Base-by-base conservation (phyloP, 2,888 invertebrate genomes). In the Cyclophora punctaria region DNA sequence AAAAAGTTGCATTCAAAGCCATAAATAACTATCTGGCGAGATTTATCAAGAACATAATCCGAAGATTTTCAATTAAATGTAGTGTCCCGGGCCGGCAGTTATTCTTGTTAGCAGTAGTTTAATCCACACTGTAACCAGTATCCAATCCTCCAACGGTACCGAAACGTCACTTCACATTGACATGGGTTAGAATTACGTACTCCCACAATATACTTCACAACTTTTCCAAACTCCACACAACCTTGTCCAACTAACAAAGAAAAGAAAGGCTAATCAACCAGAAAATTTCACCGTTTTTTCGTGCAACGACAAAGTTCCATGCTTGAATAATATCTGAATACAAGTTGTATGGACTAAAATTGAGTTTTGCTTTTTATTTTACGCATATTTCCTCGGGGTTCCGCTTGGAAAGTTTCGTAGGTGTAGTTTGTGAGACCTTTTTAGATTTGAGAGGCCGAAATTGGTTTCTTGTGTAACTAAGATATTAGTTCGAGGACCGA, bases 291-390 rank as follows among this genome's bases (percentile, higher is more conserved):
- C 34, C 44, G 34, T 44, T 44, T 20, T 43, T 20, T 33, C 44
- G 20, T 44, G 6, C 33, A 3, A 7, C 7, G n/a, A 44, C 44
- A 44, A 34, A 34, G 44, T 44, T 44, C 5, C 33, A 33, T 5
- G 5, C 37, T 37, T 37, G 37, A 37, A 37, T 37, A 37, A 37
- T 37, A 37, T 37, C 37, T 37, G 37, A 37, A 37, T 37, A 37
- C 37, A 37, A 37, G 4, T 52, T 56, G 53, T 48, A 51, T 58
- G 51, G 53, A 64, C 60, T 49, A 64, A 71, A 72, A 37, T 71
- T 66, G 55, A 63, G 67, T 67, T 69, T 66, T 62, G 63, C 65
- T 69, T 60, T 62, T 65, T 69, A 59, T 64, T 65, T 65, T 58
- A 63, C 61, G 60, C 47, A 57, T 58, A 51, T 51, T 64, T 66